A percentile compares a stretch with the other conserved stretches of the same genome.
Conservation (phyloP, 2,113 vertebrate species). For the Nothoprocta perdicaria region DNA sequence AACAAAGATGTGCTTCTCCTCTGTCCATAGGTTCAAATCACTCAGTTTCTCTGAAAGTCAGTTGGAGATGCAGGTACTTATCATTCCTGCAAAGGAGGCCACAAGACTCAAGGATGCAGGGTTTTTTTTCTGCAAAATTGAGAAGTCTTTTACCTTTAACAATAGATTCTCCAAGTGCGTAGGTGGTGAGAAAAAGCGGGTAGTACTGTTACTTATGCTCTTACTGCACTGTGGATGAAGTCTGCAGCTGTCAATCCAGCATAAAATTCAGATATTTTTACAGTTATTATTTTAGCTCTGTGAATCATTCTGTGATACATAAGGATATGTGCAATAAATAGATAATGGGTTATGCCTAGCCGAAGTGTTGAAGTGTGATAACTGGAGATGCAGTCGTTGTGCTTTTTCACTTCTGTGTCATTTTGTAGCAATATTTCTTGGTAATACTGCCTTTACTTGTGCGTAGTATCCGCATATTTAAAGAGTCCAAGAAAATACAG, state of each 20-base stretch:
- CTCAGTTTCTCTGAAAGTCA: background rate
- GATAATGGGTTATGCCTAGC: background rate
- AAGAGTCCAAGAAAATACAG: background rate
- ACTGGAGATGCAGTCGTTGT: background rate
- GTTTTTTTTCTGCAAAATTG: background rate
- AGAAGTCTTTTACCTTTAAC: constrained; percentile 23
- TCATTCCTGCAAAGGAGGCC: background rate
- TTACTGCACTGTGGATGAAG: constrained; percentile 4
- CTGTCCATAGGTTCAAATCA: background rate
- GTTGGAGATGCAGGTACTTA: background rate
- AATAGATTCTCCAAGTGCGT: constrained; percentile 34
- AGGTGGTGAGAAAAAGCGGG: background rate
- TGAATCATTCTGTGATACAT: constrained; percentile 49
- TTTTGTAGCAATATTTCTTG: background rate
- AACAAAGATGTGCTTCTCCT: background rate
- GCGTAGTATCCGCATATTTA: background rate
- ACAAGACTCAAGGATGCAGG: constrained; percentile 10
- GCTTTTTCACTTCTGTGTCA: background rate
- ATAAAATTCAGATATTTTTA: constrained; percentile 53
- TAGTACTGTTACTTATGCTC: background rate
- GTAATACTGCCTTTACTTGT: background rate
- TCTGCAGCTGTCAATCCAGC: constrained; percentile 27
- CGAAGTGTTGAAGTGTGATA: background rate
- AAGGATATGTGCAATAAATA: constrained; percentile 22
- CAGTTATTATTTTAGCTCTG: constrained; percentile 40